Base-by-base conservation (phyloP, 1,140 invertebrate species). In the Chymomyza costata region DNA sequence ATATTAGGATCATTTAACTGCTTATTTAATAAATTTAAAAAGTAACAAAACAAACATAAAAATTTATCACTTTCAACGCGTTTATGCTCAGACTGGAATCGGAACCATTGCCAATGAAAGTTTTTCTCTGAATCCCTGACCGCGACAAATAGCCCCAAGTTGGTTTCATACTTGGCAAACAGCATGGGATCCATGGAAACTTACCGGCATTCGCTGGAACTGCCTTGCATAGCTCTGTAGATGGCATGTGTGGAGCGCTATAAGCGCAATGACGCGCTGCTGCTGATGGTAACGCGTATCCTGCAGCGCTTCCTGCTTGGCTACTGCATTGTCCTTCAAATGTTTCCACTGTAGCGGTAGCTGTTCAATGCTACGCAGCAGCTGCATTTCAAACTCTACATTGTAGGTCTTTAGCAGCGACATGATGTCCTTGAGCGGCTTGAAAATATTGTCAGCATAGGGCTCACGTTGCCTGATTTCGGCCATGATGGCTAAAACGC, bases 311-410 rank as follows among this genome's bases (percentile, higher is more conserved):
- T 97, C 94, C 84, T 95, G 95, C 17, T 94, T 91, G 52, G 92
- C 90, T 11, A 93, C 89, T 5, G 93, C 91, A 61, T 88, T 71
- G 86, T 96, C 96, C 86, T 97, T 96, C n/a, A 95, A 90, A 50
- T 92, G 92, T 28, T 88, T 90, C 97, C 97, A 99, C 67, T 91
- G 90, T 61, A 95, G 93, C 1, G 96, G 96, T 41, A 98, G 86
- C 71, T 94, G 91, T 85, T 93, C 87, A 37, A 90, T 85, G 85
- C 90, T 86, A 16, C 80, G 69, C 50, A 81, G 38, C 45, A 85
- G 47, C 52, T 80, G 69, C n/a, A 57, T 25, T 44, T 84, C 70
- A 16, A 94, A 92, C 61, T 92, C 90, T 0, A 94, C 91, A 18
- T 92, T 90, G 74, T 95, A 94, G n/a, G 89, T 86, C 62, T 90